Conservation (phyloP, 2,888 invertebrate genomes). For the Aphodius granarius region DNA sequence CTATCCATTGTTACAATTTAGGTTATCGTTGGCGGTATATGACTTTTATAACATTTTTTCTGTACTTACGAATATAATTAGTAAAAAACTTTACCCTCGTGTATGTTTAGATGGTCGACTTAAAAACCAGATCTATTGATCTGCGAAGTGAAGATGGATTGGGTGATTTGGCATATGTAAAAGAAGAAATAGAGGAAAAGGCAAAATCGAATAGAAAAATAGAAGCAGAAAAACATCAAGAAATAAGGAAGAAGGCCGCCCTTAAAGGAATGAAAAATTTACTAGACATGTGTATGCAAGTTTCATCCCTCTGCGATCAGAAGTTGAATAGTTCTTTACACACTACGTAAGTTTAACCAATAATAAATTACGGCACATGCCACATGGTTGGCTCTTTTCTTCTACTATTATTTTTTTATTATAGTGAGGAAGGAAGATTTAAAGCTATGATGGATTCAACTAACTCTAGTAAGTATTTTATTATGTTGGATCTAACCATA, state of each 20-base stretch:
- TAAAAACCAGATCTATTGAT: not conserved
- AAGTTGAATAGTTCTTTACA: not conserved
- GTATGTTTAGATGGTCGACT: not conserved
- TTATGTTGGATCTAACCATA: not conserved
- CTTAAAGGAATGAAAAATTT: slow-evolving; percentile 1
- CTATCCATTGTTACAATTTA: no score
- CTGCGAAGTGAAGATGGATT: not conserved
- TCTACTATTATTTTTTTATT: not conserved
- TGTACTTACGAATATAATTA: no score
- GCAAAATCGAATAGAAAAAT: not conserved
- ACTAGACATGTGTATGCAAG: not conserved
- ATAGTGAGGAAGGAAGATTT: not conserved
- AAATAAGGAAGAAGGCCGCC: not conserved
- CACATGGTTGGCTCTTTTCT: not conserved
- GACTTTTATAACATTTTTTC: no score
- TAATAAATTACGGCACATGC: not conserved
- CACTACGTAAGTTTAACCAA: not conserved
- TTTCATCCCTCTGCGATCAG: not conserved
- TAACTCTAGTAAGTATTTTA: not conserved
- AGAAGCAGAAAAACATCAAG: not conserved
- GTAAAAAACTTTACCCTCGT: no score
- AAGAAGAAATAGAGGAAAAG: not conserved
- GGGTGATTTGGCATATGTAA: not conserved
- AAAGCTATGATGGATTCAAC: not conserved
- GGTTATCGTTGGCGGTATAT: no score